Conservation (phyloP, 1,140 invertebrate species). For the Bombus ignitus region DNA sequence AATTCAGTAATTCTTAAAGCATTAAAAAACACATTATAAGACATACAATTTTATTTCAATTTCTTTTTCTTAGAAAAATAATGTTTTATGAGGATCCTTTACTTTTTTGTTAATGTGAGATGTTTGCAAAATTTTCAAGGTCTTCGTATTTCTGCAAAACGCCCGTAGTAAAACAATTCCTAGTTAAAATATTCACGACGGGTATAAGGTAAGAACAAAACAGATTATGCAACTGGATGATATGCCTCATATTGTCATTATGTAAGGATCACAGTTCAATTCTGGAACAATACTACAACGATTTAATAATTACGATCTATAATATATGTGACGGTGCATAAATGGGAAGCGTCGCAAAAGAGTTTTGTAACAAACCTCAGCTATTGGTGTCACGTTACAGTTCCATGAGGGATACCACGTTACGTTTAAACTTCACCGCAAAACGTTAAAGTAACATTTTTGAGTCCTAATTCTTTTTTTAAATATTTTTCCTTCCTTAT, state of each 20-base stretch:
- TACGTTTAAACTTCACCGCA: not conserved
- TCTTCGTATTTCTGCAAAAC: not conserved
- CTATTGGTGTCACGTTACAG: slow-evolving; percentile 45
- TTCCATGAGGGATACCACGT: not conserved
- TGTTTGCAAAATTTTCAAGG: not conserved
- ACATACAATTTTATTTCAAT: not conserved
- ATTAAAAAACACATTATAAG: not conserved
- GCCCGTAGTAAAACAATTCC: not conserved
- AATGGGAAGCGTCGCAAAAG: slow-evolving; percentile 46
- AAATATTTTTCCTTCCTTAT: not conserved
- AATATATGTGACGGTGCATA: slow-evolving; percentile 46
- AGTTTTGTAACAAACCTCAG: slow-evolving; percentile 44
- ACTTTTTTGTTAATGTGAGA: not conserved
- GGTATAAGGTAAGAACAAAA: slow-evolving; percentile 56
- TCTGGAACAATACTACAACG: slow-evolving; percentile 54
- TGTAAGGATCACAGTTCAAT: slow-evolving; percentile 67
- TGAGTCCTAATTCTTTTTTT: not conserved
- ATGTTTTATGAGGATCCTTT: not conserved
- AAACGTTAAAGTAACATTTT: not conserved
- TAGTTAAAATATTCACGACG: slow-evolving; percentile 42
- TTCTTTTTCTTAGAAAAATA: not conserved
- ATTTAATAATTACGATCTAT: slow-evolving; percentile 62
- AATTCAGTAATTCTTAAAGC: not conserved
- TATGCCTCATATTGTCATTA: slow-evolving; percentile 58
- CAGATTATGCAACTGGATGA: slow-evolving; percentile 63